Base-by-base conservation (phyloP, 2,888 invertebrate genomes). In the Halocaridina rubra region DNA sequence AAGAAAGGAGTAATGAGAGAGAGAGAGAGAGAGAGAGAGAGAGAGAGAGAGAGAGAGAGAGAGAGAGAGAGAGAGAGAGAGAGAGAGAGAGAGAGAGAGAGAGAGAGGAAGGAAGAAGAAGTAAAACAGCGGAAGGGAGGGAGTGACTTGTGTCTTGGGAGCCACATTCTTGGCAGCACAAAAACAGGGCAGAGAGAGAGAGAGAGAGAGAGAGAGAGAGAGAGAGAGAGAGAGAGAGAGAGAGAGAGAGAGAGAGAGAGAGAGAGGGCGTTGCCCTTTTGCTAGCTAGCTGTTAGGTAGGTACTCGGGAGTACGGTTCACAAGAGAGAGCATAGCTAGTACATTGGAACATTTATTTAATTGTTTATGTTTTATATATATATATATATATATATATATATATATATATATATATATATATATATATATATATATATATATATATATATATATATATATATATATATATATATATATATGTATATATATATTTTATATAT, bases 381-480 rank as follows among this genome's bases (percentile, higher is more conserved):
- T n/a, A 22, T 16, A n/a, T n/a, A n/a, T 53, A 75, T 24, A 57
- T 75, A 75, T 24, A 76, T 76, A 76, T 29, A 59, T 59, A 53
- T 59, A 59, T 22, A 64, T 33, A 30, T 77, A 64, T 64, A 64
- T 32, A 33, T 64, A 61, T 16, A 33, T 5, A 53, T 22, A 53
- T 33, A 32, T 53, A 30, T 16, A 53, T n/a, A 24, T 19, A 53
- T n/a, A 69, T 24, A 46, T 33, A 33, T 24, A 27, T 29, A 13
- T 27, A 33, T 39, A 39, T 64, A 46, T 46, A 78, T 32, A 78
- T 77, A 77, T 24, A 77, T 77, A 77, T 33, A 77, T 77, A 64
- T 33, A 64, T 77, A 77, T 24, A 53, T 64, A 33, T 64, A 77
- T 77, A 64, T 64, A 39, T 61, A 77, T 64, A 76, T 57, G 61